A percentile compares a stretch with the other conserved stretches of the same genome.
phyloP scores from a whole-genome alignment of 2,113 vertebrate genomes.

The Eurystomus gularis region DNA sequence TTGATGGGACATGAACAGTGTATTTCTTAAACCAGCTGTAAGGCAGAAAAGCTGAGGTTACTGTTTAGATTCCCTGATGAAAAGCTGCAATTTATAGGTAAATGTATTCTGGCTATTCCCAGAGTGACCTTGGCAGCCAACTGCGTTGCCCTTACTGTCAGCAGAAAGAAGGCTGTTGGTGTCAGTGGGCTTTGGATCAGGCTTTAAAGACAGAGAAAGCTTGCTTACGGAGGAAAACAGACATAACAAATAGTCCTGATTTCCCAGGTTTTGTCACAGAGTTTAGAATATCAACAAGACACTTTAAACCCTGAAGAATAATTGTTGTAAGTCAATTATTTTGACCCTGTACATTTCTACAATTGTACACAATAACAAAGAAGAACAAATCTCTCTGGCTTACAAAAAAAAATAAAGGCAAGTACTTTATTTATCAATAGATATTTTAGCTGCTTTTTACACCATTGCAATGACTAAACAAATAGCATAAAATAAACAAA shows the following conservation, averaged over 20 bases:
- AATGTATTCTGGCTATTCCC: conserved; percentile 14
- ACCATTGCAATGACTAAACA: conserved; percentile 65
- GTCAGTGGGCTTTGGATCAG: conserved; percentile 61
- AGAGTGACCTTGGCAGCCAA: conserved; percentile 21
- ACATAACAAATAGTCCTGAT: not conserved
- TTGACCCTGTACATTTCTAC: not conserved
- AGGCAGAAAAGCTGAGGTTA: conserved; percentile 34
- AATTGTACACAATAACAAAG: conserved; percentile 1
- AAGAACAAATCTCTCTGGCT: conserved; percentile 45
- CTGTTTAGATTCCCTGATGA: not conserved
- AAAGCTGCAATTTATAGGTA: conserved; percentile 25
- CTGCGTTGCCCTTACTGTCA: not conserved
- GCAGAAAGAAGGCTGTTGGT: conserved; percentile 39
- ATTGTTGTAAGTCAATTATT: not conserved
- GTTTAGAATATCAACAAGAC: conserved; percentile 32
- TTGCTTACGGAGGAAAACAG: conserved; percentile 30
- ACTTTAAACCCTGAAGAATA: conserved; percentile 16
- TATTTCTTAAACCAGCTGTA: not conserved
- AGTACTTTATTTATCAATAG: conserved; percentile 73
- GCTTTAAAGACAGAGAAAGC: conserved; percentile 13
- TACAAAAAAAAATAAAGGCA: conserved; percentile 69
- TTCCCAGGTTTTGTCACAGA: not conserved
- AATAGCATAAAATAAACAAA: conserved; percentile 61
- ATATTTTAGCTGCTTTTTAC: conserved; percentile 66
- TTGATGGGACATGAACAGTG: not conserved